Conservation (phyloP, 2,113 vertebrate genomes). For the Gymnocephalus cernua region DNA sequence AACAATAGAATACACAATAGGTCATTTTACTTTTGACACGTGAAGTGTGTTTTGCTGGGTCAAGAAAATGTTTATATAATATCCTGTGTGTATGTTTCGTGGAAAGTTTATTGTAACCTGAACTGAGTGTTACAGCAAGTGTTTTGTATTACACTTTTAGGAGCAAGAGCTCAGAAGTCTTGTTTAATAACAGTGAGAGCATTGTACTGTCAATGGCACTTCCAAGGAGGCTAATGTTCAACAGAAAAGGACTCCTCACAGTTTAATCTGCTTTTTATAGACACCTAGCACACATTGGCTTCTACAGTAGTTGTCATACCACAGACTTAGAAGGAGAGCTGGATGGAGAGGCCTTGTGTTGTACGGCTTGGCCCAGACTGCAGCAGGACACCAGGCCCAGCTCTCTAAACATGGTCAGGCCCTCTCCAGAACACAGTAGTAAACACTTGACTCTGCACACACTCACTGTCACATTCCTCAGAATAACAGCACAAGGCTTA, state of each 20-base stretch:
- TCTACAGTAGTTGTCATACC: slow-evolving; percentile 59
- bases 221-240: slow-evolving; percentile 34
- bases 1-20: neutral
- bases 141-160: slow-evolving; percentile 5
- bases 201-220: slow-evolving; percentile 46
- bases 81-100: slow-evolving; percentile 13
- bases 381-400: slow-evolving; percentile 25
- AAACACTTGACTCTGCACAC: slow-evolving; percentile 65
- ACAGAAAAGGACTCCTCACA: slow-evolving; percentile 42
- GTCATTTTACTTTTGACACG: neutral
- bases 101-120: slow-evolving; percentile 35
- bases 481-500: slow-evolving; percentile 28
- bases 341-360: slow-evolving; percentile 35
- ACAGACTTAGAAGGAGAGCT: slow-evolving; percentile 77
- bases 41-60: neutral
- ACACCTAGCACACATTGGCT: neutral
- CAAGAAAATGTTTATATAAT: slow-evolving; percentile 3
- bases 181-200: slow-evolving; percentile 45
- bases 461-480: slow-evolving; percentile 62
- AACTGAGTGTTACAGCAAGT: slow-evolving; percentile 32
- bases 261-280: slow-evolving; percentile 68
- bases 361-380: slow-evolving; percentile 32
- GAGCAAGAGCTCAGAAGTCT: neutral
- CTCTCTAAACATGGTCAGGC: slow-evolving; percentile 56
- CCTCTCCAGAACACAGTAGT: slow-evolving; percentile 50